Base-by-base conservation (phyloP, 1,140 invertebrate genomes). In the Microplitis mediator region DNA sequence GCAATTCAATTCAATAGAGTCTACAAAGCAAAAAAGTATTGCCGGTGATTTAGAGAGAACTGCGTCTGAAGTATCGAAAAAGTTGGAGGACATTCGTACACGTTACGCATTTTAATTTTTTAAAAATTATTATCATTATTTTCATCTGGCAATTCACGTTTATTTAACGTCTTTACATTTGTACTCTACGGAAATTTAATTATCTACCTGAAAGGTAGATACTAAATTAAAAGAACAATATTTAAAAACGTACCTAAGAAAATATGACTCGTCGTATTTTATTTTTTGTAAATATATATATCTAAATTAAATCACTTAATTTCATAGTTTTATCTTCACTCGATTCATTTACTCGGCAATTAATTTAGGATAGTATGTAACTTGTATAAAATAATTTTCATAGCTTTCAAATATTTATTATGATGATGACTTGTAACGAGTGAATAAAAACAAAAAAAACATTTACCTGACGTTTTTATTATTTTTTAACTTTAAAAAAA, bases 1-100 rank as follows among this genome's bases (percentile, higher is more conserved):
- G 87, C 97, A 99, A 87, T 99, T 97, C 84, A 98, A 98, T 82
- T 98, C 97, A 0, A 91, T 99, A 73, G 98, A 99, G 78, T 90
- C 93, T 0, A 86, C 88, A 0, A 99, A 98, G 85, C 98, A 99
- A 81, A 98, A 98, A 80, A 94, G 92, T 73, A 98, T 99, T 69
- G 93, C 97, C 0, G 92, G 94, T 36, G 97, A 99, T 86, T 88
- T 99, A 60, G 98, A 98, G 82, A 91, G 96, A 79, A 97, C 95
- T 3, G 92, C 97, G 0, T 97, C 95, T 64, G 98, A 99, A 88
- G 97, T 99, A 6, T 97, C 97, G 0, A 98, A 97, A 85, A 97
- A 97, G 86, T 87, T 98, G 3, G 96, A 98, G 89, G 96, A 98
- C 80, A 95, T 98, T 77, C 90, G 97, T 82, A 98, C 96, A 0